A percentile compares a stretch with the other conserved stretches of the same genome.
These are phyloP conservation scores for Dreissena polymorpha DNA, from an alignment of 1,140 invertebrate genomes.

Conservation along the genomic window DNA sequence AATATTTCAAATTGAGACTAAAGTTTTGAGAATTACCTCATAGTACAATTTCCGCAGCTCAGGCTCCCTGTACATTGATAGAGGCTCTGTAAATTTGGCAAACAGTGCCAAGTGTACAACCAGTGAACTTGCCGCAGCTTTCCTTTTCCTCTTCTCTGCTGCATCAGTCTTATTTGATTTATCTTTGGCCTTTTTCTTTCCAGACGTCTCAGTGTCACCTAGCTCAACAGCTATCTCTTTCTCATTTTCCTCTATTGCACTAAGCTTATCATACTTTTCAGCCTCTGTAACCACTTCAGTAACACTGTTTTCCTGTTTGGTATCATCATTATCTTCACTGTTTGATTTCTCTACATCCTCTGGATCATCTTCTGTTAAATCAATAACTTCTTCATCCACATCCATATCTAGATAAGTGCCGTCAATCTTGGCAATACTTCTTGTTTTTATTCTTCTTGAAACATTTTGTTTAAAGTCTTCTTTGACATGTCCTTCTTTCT, in stretches of 20 bases:
- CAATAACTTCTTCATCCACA: slow-evolving; percentile 58
- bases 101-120: slow-evolving; percentile 89
- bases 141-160: slow-evolving; percentile 40
- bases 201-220: not conserved
- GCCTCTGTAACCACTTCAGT: slow-evolving; percentile 7
- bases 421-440: slow-evolving; percentile 31
- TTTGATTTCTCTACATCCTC: slow-evolving; percentile 46
- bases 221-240: slow-evolving; percentile 76
- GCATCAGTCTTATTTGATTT: not conserved
- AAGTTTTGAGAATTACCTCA: slow-evolving; percentile 70
- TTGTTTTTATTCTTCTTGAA: slow-evolving; percentile 20
- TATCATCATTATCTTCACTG: slow-evolving; percentile 65
- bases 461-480: not conserved
- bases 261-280: slow-evolving; percentile 29
- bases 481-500: not conserved
- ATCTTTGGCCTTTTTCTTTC: not conserved
- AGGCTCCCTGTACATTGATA: slow-evolving; percentile 87
- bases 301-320: slow-evolving; percentile 59
- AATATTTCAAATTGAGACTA: too few relatives aligned
- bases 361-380: slow-evolving; percentile 54
- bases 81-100: slow-evolving; percentile 89
- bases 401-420: slow-evolving; percentile 1
- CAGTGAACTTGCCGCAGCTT: slow-evolving; percentile 81
- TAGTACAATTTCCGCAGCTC: slow-evolving; percentile 88
- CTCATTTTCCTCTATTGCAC: slow-evolving; percentile 25